A percentile compares a stretch with the other conserved stretches of the same genome.
Evolutionary conservation across 64 coral and sea anemone genomes (phyloP).

Genomic region (Orbicella faveolata): DNA sequence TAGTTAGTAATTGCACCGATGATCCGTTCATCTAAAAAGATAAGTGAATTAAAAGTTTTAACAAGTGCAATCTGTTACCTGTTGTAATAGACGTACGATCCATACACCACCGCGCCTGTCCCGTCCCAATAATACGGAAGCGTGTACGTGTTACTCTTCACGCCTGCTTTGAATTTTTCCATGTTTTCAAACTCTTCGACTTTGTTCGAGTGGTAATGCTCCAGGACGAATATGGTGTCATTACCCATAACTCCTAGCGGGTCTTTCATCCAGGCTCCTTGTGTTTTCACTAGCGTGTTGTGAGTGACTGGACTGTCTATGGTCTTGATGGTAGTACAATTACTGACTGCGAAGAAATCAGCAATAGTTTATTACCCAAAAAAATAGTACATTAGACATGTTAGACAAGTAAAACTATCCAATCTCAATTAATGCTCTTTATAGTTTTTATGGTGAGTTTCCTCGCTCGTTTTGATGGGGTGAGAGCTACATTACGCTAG

Average conservation of each 20-base stretch:
- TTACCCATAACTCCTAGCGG: slow-evolving; percentile 37
- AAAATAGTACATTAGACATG: neutral
- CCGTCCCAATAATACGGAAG: slow-evolving; percentile 30
- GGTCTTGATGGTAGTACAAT: slow-evolving; percentile 4
- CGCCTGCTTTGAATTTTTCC: slow-evolving; percentile 38
- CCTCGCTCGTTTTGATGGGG: too few species aligned
- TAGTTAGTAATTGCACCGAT: too few species aligned
- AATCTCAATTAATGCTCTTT: too few species aligned
- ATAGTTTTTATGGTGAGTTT: too few species aligned
- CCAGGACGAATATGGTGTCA: slow-evolving; percentile 46
- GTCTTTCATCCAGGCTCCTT: slow-evolving; percentile 58
- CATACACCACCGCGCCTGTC: slow-evolving; percentile 58
- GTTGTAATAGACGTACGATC: slow-evolving; percentile 42
- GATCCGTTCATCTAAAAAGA: too few species aligned
- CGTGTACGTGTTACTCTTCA: slow-evolving; percentile 16
- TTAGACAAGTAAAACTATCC: neutral
- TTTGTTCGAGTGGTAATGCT: neutral
- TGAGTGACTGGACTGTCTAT: slow-evolving; percentile 46
- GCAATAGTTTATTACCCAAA: neutral
- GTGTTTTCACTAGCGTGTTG: neutral
- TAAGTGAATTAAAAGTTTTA: too few species aligned
- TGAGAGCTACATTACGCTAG: too few species aligned
- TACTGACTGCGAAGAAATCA: neutral
- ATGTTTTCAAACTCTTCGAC: slow-evolving; percentile 25
- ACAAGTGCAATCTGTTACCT: neutral